These are phyloP conservation scores for Chelon auratus DNA, from an alignment of 2,797 vertebrate genomes.

Conservation along the genomic window DNA sequence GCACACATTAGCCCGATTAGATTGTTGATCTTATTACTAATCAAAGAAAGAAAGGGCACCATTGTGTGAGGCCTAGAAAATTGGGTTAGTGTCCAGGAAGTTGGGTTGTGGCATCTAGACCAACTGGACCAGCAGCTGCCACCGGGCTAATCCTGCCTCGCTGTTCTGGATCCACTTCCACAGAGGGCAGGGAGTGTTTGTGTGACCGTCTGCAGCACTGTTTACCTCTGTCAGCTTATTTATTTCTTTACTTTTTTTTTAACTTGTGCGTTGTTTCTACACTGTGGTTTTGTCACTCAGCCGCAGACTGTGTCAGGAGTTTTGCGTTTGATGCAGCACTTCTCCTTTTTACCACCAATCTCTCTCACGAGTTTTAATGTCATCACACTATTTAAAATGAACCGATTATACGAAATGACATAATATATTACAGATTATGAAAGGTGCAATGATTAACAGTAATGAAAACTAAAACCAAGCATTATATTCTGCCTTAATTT, in stretches of 20 bases:
- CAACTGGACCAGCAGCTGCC: conserved; percentile 69
- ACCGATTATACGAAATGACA: neutral
- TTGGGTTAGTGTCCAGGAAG: conserved; percentile 42
- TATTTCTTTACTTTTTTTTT: neutral
- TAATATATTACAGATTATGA: neutral
- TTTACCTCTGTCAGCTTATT: conserved; percentile 1
- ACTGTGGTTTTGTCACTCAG: conserved; percentile 1
- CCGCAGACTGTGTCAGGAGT: conserved; percentile 2
- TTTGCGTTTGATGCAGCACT: neutral
- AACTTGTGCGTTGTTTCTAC: neutral
- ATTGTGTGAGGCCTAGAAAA: conserved; percentile 59
- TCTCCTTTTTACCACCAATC: too few species aligned
- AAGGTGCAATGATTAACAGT: neutral
- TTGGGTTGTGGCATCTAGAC: conserved; percentile 56
- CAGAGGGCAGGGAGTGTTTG: neutral
- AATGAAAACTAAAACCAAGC: too few species aligned
- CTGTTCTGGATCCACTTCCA: conserved; percentile 49
- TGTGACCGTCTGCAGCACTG: conserved; percentile 18
- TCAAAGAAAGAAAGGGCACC: conserved; percentile 48
- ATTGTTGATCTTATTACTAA: conserved; percentile 53
- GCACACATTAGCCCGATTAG: conserved; percentile 25
- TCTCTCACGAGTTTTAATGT: neutral
- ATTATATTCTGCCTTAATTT: neutral
- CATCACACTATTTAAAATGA: neutral
- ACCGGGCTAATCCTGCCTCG: conserved; percentile 55